Conservation (phyloP, 1,140 invertebrate genomes). For the Temnothorax curvispinosus region DNA sequence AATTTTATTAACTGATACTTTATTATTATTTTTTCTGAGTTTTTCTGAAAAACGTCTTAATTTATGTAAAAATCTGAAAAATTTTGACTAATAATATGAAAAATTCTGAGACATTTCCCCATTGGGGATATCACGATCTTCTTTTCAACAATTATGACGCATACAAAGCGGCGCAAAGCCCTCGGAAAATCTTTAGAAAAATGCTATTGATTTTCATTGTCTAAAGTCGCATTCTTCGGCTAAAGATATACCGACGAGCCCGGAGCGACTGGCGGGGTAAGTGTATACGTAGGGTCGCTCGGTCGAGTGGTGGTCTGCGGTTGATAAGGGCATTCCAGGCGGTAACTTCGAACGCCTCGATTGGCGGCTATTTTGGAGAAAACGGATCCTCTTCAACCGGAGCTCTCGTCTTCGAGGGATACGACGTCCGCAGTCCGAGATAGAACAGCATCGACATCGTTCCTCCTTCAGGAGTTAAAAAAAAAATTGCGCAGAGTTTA, state of each 20-base stretch:
- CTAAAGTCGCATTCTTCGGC: neutral
- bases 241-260: slow-evolving; percentile 27
- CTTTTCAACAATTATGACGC: neutral
- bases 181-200: neutral
- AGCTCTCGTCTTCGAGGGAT: slow-evolving; percentile 59
- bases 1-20: too few relatives aligned
- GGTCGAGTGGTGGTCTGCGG: slow-evolving; percentile 78
- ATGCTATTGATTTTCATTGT: neutral
- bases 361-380: slow-evolving; percentile 80
- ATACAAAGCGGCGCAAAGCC: too few relatives aligned
- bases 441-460: slow-evolving; percentile 41
- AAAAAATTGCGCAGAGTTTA: neutral
- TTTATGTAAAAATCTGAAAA: too few relatives aligned
- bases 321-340: slow-evolving; percentile 77
- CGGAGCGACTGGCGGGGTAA: slow-evolving; percentile 24
- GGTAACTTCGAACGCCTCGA: slow-evolving; percentile 73
- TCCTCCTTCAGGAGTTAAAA: neutral
- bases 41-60: too few relatives aligned
- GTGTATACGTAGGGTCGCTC: slow-evolving; percentile 37
- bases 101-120: too few relatives aligned
- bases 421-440: slow-evolving; percentile 23
- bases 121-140: neutral
- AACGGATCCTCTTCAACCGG: slow-evolving; percentile 64
- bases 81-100: too few relatives aligned
- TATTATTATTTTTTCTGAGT: too few relatives aligned